Conservation (phyloP, 2,797 vertebrate genomes). For the Antennarius maculatus region DNA sequence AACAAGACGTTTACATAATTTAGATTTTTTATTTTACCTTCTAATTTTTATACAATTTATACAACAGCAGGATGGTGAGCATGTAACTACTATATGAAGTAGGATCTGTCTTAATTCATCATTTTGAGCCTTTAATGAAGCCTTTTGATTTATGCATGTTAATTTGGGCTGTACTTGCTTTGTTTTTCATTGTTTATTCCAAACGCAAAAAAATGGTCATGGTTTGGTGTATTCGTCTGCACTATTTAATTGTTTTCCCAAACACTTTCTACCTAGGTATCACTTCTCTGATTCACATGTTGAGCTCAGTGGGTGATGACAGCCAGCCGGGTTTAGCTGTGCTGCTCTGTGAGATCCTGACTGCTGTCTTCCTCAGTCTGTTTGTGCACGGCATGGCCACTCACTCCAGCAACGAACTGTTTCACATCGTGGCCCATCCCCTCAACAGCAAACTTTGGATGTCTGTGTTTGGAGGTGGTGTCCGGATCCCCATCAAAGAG, state of each 20-base stretch:
- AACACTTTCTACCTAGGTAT: constrained; percentile 82
- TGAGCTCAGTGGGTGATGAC: constrained; percentile 93
- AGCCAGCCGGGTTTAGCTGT: constrained; percentile 90
- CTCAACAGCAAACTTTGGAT: constrained; percentile 95
- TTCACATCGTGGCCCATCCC: constrained; percentile 91
- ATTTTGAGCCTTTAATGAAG: too few species aligned
- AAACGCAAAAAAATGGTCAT: not conserved
- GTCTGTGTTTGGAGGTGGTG: constrained; percentile 93
- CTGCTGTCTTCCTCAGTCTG: constrained; percentile 94
- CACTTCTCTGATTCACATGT: constrained; percentile 82
- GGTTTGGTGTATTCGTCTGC: not conserved
- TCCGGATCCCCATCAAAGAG: constrained; percentile 75
- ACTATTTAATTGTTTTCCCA: not conserved
- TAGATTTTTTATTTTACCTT: not conserved
- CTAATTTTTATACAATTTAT: not conserved
- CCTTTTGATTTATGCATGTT: too few species aligned
- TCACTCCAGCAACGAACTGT: constrained; percentile 93
- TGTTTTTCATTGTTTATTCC: not conserved
- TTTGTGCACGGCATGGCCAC: constrained; percentile 96
- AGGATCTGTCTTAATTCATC: not conserved
- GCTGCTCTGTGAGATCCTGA: constrained; percentile 95
- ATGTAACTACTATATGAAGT: not conserved
- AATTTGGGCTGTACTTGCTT: too few species aligned
- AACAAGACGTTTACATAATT: not conserved
- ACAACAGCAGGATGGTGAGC: not conserved